phyloP scores from a whole-genome alignment of 2,797 vertebrate species.

The Mycteria americana region DNA sequence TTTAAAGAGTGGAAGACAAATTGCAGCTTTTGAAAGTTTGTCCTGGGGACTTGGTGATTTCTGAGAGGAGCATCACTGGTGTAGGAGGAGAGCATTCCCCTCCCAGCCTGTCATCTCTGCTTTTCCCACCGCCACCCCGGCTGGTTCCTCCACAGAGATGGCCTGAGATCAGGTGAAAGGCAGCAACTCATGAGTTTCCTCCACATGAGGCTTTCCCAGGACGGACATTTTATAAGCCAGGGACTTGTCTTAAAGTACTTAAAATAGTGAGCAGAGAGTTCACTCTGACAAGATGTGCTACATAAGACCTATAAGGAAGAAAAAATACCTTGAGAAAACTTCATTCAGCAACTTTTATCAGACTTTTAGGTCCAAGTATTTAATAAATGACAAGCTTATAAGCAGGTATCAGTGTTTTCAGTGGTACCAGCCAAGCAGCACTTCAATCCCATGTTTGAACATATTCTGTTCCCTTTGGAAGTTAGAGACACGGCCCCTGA shows the following conservation, averaged over 20 bases:
- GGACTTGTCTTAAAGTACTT: neutral
- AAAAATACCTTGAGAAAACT: neutral
- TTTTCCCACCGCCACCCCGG: neutral
- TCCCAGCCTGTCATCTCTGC: neutral
- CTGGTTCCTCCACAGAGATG: neutral
- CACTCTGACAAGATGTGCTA: neutral
- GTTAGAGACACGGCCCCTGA: accelerated
- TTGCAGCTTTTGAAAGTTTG: neutral
- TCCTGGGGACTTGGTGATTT: neutral
- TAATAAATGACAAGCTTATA: neutral
- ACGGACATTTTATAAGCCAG: neutral
- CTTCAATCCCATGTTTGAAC: neutral
- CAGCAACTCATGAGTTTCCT: neutral
- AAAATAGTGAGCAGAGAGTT: neutral
- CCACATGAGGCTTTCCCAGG: neutral
- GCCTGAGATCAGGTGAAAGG: neutral
- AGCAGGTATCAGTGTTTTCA: neutral
- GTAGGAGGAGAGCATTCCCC: neutral
- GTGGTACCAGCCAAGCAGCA: neutral
- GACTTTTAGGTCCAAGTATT: neutral
- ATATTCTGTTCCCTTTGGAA: accelerated
- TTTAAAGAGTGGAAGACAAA: neutral
- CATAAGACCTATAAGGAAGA: neutral
- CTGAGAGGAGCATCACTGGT: neutral
- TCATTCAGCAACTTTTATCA: neutral